Evolutionary conservation across 2,797 vertebrate species (phyloP), one percentile per base, ranked within the genome.

Genomic region (Girardinus metallicus): DNA sequence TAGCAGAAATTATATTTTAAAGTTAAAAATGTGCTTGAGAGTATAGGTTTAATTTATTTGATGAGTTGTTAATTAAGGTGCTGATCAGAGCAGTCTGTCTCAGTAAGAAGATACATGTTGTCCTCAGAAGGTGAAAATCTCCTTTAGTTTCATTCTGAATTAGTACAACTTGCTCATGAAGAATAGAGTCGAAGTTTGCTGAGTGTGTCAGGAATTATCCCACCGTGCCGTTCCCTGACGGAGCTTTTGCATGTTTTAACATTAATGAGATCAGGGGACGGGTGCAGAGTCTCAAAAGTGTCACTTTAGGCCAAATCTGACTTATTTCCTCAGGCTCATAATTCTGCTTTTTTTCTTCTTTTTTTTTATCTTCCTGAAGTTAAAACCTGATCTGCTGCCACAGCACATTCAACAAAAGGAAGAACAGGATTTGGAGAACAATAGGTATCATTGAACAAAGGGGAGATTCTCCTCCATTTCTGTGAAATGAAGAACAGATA

Each of bases 201-300:
- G 73, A 41, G 36, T 89, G 87, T 83, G 89, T 86, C 62, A 74
- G 39, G 79, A 68, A 82, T 89, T 80, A 88, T 80, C 76, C 79
- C 81, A 75, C 78, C 81, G 57, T 82, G 85, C 86, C 81, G 85
- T 86, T 90, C 79, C 46, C 78, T 13, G 3, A 71, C 73, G 15
- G 73, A 79, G 76, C 57, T 89, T 90, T 86, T 85, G 85, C 89
- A 90, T 90, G 88, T 89, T 90, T 91, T 89, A 89, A 85, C 87
- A 89, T 91, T 91, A 87, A 93, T 92, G 75, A 88, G 87, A 82
- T 80, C 5, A 41, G 31, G 70, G 76, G 66, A 81, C 76, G 77
- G 79, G 87, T 84, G 77, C 73, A 80, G 70, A 86, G 75, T 71
- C 78, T 87, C 80, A 75, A 73, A 85, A 66, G 70, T 92, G 87